phyloP scores from a whole-genome alignment of 1,140 invertebrate genomes.

The Macrostomum lignano region DNA sequence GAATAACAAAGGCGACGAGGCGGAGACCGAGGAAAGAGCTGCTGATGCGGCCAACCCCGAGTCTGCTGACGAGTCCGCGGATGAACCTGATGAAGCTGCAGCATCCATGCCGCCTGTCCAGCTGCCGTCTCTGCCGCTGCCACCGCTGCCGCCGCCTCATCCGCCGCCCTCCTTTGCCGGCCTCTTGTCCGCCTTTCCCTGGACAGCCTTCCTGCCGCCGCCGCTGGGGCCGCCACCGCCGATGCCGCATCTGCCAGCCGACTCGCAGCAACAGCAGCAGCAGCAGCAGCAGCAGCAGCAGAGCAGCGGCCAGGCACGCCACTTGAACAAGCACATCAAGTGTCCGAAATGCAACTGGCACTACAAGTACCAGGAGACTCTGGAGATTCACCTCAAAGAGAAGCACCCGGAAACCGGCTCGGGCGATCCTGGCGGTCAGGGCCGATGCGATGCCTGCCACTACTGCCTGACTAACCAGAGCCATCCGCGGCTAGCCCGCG shows the following conservation, averaged over 20 bases:
- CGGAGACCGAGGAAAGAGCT: too few species aligned
- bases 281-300: constrained; percentile 44
- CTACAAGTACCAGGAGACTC: constrained; percentile 96
- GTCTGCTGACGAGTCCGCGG: too few species aligned
- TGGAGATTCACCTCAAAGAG: constrained; percentile 99
- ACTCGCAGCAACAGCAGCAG: too few species aligned
- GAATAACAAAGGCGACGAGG: too few species aligned
- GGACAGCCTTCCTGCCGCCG: constrained; percentile 10
- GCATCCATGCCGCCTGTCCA: too few species aligned
- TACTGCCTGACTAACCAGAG: constrained; percentile 88
- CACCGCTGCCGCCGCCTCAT: too few species aligned
- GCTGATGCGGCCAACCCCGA: too few species aligned
- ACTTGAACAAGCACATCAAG: constrained; percentile 92
- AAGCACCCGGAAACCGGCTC: constrained; percentile 90
- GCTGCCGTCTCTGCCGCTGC: too few species aligned
- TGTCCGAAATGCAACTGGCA: constrained; percentile 99
- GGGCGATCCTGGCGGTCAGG: too few species aligned
- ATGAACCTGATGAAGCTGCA: too few species aligned
- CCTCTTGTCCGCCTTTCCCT: constrained; percentile 1
- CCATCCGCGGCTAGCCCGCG: constrained; percentile 76
- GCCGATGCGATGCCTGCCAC: constrained; percentile 36
- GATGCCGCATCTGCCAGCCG: constrained; percentile 11
- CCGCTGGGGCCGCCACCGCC: too few species aligned
- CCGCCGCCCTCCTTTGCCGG: too few species aligned
- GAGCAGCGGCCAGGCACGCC: constrained; percentile 73